phyloP scores from a whole-genome alignment of 2,888 invertebrate genomes.

The Pachycephus smyrnensis region DNA sequence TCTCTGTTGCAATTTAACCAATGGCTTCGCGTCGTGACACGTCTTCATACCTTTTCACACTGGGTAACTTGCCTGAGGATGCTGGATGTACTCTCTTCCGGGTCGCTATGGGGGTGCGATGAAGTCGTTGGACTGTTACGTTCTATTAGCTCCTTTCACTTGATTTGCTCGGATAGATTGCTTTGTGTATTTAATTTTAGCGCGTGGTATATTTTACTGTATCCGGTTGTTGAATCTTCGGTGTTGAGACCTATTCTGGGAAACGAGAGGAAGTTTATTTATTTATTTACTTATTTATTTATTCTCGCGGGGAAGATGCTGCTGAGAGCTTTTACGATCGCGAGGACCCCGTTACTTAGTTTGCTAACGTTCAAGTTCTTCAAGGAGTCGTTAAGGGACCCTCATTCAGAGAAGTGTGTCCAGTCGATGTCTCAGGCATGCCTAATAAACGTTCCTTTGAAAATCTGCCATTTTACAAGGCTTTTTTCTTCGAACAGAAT shows the following conservation, averaged over 20 bases:
- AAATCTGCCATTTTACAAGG: background rate
- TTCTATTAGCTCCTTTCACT: background rate
- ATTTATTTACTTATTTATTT: background rate
- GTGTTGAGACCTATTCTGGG: background rate
- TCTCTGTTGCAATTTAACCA: conserved; percentile 24
- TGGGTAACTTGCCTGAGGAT: background rate
- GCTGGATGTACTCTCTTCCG: background rate
- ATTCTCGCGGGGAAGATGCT: background rate
- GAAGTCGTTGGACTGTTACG: background rate
- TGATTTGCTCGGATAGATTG: background rate
- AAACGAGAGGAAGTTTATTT: background rate
- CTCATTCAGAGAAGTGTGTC: background rate
- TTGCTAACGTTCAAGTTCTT: background rate
- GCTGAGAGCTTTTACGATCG: background rate
- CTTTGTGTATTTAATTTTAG: too few relatives aligned
- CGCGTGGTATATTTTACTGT: background rate
- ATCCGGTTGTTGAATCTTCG: too few relatives aligned
- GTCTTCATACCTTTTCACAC: conserved; percentile 20
- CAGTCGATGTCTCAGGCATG: background rate
- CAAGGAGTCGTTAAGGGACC: background rate
- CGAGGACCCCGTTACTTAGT: background rate
- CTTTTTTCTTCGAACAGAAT: background rate
- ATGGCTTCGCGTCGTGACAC: conserved; percentile 18
- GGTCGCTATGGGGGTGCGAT: conserved; percentile 1
- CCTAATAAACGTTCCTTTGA: background rate